These are phyloP conservation scores for Zonotrichia leucophrys DNA, from an alignment of 2,113 vertebrate genomes.

Conservation along the genomic window DNA sequence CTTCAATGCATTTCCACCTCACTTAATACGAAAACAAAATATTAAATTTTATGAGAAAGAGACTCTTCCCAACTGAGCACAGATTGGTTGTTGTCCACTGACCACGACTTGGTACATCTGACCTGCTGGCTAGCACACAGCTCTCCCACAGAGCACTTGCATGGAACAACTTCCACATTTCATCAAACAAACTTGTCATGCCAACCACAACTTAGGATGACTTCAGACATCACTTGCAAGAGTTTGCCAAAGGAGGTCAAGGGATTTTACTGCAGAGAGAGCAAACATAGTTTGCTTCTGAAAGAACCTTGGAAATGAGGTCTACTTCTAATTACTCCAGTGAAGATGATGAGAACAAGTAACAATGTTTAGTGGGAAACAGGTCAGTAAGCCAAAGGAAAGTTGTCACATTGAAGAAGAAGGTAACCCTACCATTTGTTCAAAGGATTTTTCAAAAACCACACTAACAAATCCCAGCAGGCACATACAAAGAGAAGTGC, in stretches of 20 bases:
- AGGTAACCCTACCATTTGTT: not conserved
- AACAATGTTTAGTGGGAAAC: not conserved
- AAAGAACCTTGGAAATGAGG: not conserved
- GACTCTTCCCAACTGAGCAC: not conserved
- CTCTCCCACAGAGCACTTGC: not conserved
- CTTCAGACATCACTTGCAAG: not conserved
- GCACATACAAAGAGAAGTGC: not conserved
- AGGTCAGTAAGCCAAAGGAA: not conserved
- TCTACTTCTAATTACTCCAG: not conserved
- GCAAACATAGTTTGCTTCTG: not conserved
- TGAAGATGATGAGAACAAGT: not conserved
- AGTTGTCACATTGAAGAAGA: not conserved
- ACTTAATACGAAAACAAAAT: not conserved
- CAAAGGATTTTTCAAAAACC: not conserved
- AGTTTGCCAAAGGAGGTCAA: not conserved
- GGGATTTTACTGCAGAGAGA: not conserved
- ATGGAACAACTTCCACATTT: not conserved
- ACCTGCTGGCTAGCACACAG: not conserved
- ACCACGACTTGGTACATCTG: not conserved
- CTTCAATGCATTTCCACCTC: not conserved
- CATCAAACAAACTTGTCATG: not conserved
- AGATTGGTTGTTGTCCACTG: not conserved
- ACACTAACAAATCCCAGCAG: not conserved
- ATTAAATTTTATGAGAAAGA: not conserved
- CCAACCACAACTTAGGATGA: not conserved